A percentile compares a stretch with the other conserved stretches of the same genome.
phyloP scores from a whole-genome alignment of 2,113 vertebrate genomes.

The Elachura formosa region DNA sequence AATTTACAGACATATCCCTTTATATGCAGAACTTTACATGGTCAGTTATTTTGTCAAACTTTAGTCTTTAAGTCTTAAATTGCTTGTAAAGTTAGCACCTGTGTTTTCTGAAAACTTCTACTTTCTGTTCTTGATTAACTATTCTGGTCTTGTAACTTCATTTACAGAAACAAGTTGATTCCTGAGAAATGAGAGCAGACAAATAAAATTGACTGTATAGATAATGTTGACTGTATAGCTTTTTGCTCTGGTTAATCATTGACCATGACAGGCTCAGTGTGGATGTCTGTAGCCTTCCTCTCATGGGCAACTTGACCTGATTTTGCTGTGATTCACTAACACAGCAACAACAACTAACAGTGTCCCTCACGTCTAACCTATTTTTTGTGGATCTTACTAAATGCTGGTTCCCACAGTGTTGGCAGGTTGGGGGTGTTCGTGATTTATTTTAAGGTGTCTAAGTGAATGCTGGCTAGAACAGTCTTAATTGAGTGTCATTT shows the following conservation, averaged over 20 bases:
- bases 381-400: neutral
- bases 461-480: neutral
- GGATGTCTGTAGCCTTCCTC: neutral
- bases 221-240: neutral
- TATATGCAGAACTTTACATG: neutral
- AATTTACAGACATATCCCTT: neutral
- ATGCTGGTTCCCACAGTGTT: neutral
- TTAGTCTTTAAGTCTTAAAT: neutral
- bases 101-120: slow-evolving; percentile 4
- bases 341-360: neutral
- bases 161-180: slow-evolving; percentile 53
- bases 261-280: neutral
- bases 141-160: slow-evolving; percentile 30
- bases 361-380: neutral
- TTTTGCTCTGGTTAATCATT: neutral
- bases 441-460: neutral
- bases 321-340: neutral
- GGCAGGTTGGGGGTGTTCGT: neutral
- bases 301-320: neutral
- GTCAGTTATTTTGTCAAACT: neutral
- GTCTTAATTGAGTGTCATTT: neutral
- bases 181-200: slow-evolving; percentile 26
- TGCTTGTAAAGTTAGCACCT: slow-evolving; percentile 42
- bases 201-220: slow-evolving; percentile 53
- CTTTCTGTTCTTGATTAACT: slow-evolving; percentile 27